Base-by-base conservation (phyloP, 2,113 vertebrate genomes). In the Rattus rattus region DNA sequence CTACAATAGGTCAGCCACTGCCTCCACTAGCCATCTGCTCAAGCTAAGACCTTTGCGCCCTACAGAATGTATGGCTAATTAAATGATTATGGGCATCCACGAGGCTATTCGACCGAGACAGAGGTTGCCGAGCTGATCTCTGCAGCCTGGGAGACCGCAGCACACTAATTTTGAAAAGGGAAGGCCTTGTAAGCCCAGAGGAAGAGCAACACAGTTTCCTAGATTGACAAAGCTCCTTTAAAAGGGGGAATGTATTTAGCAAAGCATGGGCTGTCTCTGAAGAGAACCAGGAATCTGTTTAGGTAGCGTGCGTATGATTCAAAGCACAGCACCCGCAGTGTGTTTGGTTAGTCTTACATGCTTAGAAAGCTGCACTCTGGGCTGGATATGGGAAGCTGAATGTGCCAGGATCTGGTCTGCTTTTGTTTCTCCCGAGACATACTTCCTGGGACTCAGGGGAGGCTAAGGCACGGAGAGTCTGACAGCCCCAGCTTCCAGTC, bases 1-100 rank as follows among this genome's bases (percentile, higher is more conserved):
- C 95, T 95, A 93, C 88, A 98, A 97, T 24, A 95, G 94, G 73
- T 84, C 67, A 90, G 95, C 88, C 95, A 49, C 95, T 77, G 91
- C 96, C 96, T 69, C 73, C 80, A 96, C 72, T 93, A 1, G 28
- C 98, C 99, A 99, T 99, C 99, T 99, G 99, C 98, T 98, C 43
- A 85, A 69, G 89, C 0, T 5, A 92, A 94, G 97, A 98, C 54
- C 97, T 98, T 97, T 98, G 96, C 98, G 97, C 97, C 97, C 96
- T 0, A 7, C 52, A n/a, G 97, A 97, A 97, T 97, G 98, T 97
- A 98, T 0, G 0, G 98, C 98, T 98, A 98, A 99, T 98, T 98
- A 98, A 94, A 96, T 0, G 63, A 96, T 0, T 94, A 96, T 19
- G 59, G 90, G 97, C 84, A 0, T 91, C 47, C 6, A 19, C 26